These are phyloP conservation scores for Hylia prasina DNA, from an alignment of 2,113 vertebrate species.

Conservation along the genomic window DNA sequence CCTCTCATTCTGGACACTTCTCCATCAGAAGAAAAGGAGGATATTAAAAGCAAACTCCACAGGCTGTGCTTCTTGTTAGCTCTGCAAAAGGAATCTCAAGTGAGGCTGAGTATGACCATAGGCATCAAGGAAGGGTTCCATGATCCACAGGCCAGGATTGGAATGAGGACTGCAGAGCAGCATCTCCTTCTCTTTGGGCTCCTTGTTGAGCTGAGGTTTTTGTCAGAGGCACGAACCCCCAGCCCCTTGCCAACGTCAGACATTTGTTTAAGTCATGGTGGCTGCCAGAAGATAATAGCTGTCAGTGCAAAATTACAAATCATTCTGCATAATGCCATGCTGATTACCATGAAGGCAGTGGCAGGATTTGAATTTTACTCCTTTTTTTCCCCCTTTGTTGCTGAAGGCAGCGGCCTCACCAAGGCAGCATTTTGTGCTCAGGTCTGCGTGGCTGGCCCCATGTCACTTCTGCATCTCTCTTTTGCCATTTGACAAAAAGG, in stretches of 20 bases:
- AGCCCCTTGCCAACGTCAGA: not conserved
- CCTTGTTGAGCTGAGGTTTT: not conserved
- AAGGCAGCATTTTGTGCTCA: not conserved
- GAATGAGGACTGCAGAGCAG: not conserved
- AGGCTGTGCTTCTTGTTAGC: not conserved
- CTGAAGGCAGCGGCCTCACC: not conserved
- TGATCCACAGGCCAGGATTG: not conserved
- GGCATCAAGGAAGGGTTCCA: not conserved
- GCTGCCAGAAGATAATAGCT: slow-evolving; percentile 63
- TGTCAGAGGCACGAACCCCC: not conserved
- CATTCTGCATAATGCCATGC: slow-evolving; percentile 40
- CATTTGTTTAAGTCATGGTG: slow-evolving; percentile 43
- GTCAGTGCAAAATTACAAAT: slow-evolving; percentile 57
- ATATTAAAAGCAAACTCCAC: not conserved
- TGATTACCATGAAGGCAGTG: slow-evolving; percentile 41
- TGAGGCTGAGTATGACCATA: not conserved
- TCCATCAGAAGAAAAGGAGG: not conserved
- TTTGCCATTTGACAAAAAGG: rapidly evolving
- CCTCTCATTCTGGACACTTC: not conserved
- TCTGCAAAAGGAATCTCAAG: not conserved
- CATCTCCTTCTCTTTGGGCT: not conserved
- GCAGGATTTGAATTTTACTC: slow-evolving; percentile 28
- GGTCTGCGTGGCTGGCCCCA: rapidly evolving
- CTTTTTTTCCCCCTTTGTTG: not conserved
- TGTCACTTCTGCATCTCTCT: rapidly evolving